Evolutionary conservation across 2,797 vertebrate species (phyloP).

Genomic region (Anabas testudineus): DNA sequence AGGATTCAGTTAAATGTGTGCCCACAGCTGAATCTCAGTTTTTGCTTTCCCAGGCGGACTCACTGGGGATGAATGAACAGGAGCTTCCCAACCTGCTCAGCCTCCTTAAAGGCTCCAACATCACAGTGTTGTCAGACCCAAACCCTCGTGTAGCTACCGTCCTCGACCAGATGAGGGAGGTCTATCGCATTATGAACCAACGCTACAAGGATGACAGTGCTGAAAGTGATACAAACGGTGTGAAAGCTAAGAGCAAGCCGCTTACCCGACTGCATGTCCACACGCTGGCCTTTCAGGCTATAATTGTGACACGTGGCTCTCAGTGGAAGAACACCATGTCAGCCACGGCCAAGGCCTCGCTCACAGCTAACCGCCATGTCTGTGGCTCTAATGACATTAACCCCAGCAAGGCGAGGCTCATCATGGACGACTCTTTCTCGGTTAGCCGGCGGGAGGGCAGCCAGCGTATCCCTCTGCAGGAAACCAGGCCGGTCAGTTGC

Average conservation of each 20-base stretch:
- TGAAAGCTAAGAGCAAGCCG: conserved; percentile 49
- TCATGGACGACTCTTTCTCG: conserved; percentile 91
- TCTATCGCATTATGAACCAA: conserved; percentile 85
- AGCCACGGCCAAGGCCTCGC: conserved; percentile 88
- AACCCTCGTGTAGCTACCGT: conserved; percentile 89
- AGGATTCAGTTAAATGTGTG: not conserved
- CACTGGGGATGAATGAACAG: conserved; percentile 91
- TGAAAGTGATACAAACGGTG: not conserved
- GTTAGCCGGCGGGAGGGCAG: conserved; percentile 86
- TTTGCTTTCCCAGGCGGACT: conserved; percentile 80
- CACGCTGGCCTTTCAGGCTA: conserved; percentile 90
- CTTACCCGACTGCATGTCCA: conserved; percentile 88
- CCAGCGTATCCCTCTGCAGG: conserved; percentile 85
- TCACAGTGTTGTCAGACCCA: conserved; percentile 88
- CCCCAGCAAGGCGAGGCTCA: conserved; percentile 87
- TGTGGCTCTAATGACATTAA: conserved; percentile 89
- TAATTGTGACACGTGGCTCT: conserved; percentile 84
- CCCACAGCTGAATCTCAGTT: not conserved
- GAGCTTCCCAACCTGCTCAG: conserved; percentile 90
- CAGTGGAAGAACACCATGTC: conserved; percentile 92
- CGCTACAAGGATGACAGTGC: conserved; percentile 55
- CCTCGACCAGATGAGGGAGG: conserved; percentile 90
- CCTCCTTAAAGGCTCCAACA: conserved; percentile 85
- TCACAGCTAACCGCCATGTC: conserved; percentile 89
- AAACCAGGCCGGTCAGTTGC: conserved; percentile 87